phyloP scores from a whole-genome alignment of 2,797 vertebrate genomes.

The Lutjanus argentimaculatus region DNA sequence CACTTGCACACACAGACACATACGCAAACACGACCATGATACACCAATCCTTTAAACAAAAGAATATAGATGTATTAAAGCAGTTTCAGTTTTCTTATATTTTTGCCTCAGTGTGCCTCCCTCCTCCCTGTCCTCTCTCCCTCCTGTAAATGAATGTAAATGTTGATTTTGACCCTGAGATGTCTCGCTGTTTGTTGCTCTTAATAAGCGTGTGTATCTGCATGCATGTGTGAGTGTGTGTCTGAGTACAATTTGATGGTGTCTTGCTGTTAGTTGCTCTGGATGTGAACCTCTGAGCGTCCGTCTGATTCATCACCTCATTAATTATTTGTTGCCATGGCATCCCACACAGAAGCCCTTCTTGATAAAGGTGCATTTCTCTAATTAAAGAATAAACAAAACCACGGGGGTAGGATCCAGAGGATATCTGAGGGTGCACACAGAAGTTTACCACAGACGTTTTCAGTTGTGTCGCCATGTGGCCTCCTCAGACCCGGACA shows the following conservation, averaged over 20 bases:
- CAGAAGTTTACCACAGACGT: neutral
- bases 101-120: neutral
- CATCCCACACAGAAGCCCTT: conserved; percentile 35
- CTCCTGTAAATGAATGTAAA: conserved; percentile 3
- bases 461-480: neutral
- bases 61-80: neutral
- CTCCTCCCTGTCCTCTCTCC: no score
- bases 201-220: conserved; percentile 36
- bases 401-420: neutral
- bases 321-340: conserved; percentile 57
- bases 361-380: conserved; percentile 31
- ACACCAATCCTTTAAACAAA: neutral
- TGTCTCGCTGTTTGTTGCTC: conserved; percentile 52
- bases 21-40: neutral
- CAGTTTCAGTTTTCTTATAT: neutral
- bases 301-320: conserved; percentile 56
- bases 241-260: conserved; percentile 2
- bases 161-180: conserved; percentile 52
- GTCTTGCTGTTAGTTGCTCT: conserved; percentile 63
- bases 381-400: conserved; percentile 50
- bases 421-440: neutral
- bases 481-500: neutral
- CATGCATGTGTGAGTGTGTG: neutral
- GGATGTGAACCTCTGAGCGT: conserved; percentile 49
- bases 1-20: neutral